Percentiles rank a stretch among this genome's conserved stretches.
phyloP scores from a whole-genome alignment of 2,113 vertebrate species.

The Polypterus senegalus region DNA sequence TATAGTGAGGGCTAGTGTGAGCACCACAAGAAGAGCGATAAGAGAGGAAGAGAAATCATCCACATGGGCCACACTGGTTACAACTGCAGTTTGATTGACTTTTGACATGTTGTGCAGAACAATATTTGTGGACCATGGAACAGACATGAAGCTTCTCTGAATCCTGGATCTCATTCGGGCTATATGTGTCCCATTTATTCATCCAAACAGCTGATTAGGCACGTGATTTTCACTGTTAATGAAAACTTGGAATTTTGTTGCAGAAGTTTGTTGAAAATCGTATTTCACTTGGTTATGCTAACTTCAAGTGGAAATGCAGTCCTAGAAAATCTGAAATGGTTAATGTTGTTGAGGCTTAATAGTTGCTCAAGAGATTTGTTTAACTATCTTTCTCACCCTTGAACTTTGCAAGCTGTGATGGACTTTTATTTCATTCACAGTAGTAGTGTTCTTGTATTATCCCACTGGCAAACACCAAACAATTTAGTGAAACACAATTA shows the following conservation, averaged over 20 bases:
- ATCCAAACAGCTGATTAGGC: neutral
- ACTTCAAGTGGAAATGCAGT: neutral
- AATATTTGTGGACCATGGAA: conserved; percentile 4
- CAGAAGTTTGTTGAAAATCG: neutral
- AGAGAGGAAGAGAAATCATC: conserved; percentile 44
- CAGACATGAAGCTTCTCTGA: conserved; percentile 24
- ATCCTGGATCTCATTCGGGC: conserved; percentile 39
- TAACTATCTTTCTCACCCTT: too few relatives aligned
- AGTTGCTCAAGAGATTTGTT: too few relatives aligned
- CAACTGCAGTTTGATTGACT: conserved; percentile 30
- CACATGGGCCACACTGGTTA: conserved; percentile 23
- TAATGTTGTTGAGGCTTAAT: neutral
- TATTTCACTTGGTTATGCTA: neutral
- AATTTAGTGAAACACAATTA: neutral
- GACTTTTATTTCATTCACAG: too few relatives aligned
- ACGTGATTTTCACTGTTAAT: neutral
- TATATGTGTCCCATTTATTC: neutral
- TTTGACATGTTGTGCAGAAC: conserved; percentile 13
- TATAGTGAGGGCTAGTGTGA: conserved; percentile 41
- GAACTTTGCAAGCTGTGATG: too few relatives aligned
- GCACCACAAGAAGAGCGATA: conserved; percentile 39
- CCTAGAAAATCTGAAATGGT: neutral
- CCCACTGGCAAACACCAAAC: neutral
- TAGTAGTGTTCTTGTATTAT: too few relatives aligned
- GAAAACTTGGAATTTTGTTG: neutral